Base-by-base conservation (phyloP, 2,888 invertebrate genomes). In the Noctua janthe region DNA sequence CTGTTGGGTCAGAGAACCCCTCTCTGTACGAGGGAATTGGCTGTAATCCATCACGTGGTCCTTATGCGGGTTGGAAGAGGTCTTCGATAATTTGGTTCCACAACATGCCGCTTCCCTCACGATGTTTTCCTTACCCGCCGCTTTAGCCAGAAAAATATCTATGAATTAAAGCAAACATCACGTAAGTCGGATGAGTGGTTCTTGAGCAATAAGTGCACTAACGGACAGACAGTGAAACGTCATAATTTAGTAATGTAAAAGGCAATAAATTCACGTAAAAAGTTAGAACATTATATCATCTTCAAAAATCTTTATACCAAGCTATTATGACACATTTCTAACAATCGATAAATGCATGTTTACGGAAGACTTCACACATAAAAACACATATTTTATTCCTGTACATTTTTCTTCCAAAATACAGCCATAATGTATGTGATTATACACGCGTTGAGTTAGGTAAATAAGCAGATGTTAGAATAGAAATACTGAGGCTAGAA, bases 381-480 rank as follows among this genome's bases (percentile, higher is more conserved):
- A 43, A 76, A 66, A 62, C 13, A 59, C 39, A 43, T 59, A 67
- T 74, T 76, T 74, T 76, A 74, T 74, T 35, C 43, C 5, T n/a
- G 51, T 62, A 59, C 6, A 59, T 56, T 71, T 72, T 84, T 82
- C 64, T 66, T 35, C 1, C 56, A n/a, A 82, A 84, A 71, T 64
- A 76, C 43, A 56, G 17, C 15, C 11, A 56, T 81, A 71, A 67
- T 77, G 20, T 54, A 78, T 82, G 56, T 35, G 51, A 73, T 70
- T 76, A 82, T 70, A 74, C 66, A 73, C 51, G 77, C 59, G 17
- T 51, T 69, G 39, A 1, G 66, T 62, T 64, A 59, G 15, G 67
- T 71, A 78, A 76, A 85, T 67, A 85, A 85, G 29, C 78, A 78
- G 49, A 62, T 71, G 69, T 69, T 67, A 13, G 11, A 78, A 78